Conservation (phyloP, 2,888 invertebrate species). For the Nephrotoma flavescens region DNA sequence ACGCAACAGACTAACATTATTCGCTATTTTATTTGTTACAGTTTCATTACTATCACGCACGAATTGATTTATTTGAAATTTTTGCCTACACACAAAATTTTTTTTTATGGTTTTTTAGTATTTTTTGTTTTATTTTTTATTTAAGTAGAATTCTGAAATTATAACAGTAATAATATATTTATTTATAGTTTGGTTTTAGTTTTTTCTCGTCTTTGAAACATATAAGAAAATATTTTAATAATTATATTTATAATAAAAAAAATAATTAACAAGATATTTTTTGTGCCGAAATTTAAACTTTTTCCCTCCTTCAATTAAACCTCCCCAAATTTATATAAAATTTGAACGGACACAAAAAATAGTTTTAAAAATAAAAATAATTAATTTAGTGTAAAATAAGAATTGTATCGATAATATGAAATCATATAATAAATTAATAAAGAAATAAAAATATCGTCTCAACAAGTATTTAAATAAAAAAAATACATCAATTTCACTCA, state of each 20-base stretch:
- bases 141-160: not conserved
- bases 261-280: not conserved
- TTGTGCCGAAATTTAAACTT: not conserved
- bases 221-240: not conserved
- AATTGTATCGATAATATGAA: constrained; percentile 8
- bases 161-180: not conserved
- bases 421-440: constrained; percentile 8
- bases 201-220: not conserved
- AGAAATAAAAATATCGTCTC: constrained; percentile 18
- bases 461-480: constrained; percentile 6
- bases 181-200: not conserved
- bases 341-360: not conserved
- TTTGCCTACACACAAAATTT: not conserved
- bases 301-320: not conserved
- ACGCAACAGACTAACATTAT: not conserved
- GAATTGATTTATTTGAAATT: not conserved
- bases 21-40: not conserved
- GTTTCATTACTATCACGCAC: not conserved
- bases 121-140: not conserved
- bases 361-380: not conserved
- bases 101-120: not conserved
- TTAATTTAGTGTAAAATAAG: constrained; percentile 6
- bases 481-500: constrained; percentile 5
- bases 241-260: not conserved
- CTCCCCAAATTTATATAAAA: not conserved